Base-by-base conservation (phyloP, 2,113 vertebrate species). In the Theristicus caerulescens region DNA sequence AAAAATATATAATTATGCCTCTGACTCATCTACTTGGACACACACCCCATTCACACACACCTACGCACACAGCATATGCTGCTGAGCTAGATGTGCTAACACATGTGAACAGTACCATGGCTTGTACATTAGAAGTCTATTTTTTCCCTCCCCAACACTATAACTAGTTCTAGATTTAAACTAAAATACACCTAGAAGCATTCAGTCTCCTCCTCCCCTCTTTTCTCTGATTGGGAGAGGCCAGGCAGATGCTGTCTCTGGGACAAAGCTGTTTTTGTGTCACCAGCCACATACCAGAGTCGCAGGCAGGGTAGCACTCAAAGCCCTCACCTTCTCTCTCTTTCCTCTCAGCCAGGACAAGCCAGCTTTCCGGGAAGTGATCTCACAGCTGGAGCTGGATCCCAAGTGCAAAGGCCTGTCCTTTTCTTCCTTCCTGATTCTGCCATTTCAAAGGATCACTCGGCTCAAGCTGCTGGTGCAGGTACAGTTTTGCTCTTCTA, bases 381-480 rank as follows among this genome's bases (percentile, higher is more conserved):
- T 99, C 82, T 95, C 98, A 10, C 70, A 97, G 92, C 97, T 99
- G 97, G 99, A 99, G 97, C 98, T 98, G 31, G 98, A 99, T 95
- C 98, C 99, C 38, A 97, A 98, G 89, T 99, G 99, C 92, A 98
- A 98, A 93, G 99, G 99, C 59, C 98, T 99, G 55, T 99, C 99
- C 25, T 99, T 99, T 82, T 99, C 99, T 21, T 99, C 99, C 24
- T 99, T 99, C 97, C 98, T 99, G 86, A 99, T 99, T 95, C 98
- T 99, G 82, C 99, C 99, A 3, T 99, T 99, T 97, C 99, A 99
- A 96, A 99, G 99, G 96, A 99, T 99, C 98, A 99, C 99, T 2
- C 98, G 99, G n/a, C 99, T 99, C 91, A 99, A 99, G 94, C 97
- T 99, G 36, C 97, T 99, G 36, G 99, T 99, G 7, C 99, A 99